Conservation (phyloP, 92 coral and sea anemone species). For the Muricea muricata region DNA sequence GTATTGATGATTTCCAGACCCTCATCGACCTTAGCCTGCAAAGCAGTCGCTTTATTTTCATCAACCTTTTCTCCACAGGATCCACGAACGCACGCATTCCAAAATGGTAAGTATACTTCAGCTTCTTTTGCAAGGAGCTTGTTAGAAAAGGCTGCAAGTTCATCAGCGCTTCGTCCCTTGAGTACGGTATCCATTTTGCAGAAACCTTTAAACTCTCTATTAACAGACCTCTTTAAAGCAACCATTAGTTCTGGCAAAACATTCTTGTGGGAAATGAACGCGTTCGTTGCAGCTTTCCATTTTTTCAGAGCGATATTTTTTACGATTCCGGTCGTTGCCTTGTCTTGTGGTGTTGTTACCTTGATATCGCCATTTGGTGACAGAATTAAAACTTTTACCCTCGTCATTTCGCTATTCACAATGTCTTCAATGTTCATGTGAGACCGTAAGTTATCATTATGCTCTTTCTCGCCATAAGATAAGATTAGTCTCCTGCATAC, state of each 20-base stretch:
- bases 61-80: slow-evolving; percentile 28
- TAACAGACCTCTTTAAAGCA: slow-evolving; percentile 16
- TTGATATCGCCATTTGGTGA: slow-evolving; percentile 52
- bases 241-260: slow-evolving; percentile 23
- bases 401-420: slow-evolving; percentile 36
- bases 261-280: slow-evolving; percentile 32
- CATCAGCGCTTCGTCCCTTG: slow-evolving; percentile 17
- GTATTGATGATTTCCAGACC: neutral
- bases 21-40: neutral
- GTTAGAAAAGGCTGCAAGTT: slow-evolving; percentile 32
- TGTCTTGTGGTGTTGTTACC: slow-evolving; percentile 48
- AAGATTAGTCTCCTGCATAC: neutral
- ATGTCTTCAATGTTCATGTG: slow-evolving; percentile 16
- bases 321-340: slow-evolving; percentile 38
- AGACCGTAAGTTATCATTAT: neutral
- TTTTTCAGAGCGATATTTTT: slow-evolving; percentile 35
- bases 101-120: slow-evolving; percentile 48
- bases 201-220: slow-evolving; percentile 38
- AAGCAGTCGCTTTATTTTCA: too few species aligned
- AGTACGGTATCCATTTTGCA: slow-evolving; percentile 39
- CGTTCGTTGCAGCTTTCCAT: slow-evolving; percentile 53
- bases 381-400: slow-evolving; percentile 57
- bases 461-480: neutral
- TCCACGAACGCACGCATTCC: slow-evolving; percentile 49
- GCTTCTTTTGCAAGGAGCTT: slow-evolving; percentile 37